Conservation (phyloP, 1,140 invertebrate species). For the Geopemphigus sp. region DNA sequence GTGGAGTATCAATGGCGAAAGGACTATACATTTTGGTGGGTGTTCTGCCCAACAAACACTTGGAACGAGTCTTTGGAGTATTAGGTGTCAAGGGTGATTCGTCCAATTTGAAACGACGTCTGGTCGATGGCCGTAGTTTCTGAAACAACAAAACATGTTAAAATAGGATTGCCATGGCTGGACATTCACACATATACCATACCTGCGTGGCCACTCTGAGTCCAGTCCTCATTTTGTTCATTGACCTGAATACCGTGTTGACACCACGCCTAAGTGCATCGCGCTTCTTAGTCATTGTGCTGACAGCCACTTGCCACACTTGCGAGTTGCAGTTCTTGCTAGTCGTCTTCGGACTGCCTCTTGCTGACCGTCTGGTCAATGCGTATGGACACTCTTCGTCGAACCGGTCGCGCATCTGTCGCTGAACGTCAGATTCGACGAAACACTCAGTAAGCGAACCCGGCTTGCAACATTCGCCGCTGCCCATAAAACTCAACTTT, state of each 20-base stretch:
- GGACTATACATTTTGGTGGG: constrained; percentile 67
- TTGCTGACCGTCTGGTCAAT: not conserved
- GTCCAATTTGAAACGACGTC: constrained; percentile 61
- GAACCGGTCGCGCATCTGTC: constrained; percentile 58
- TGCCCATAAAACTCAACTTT: constrained; percentile 11
- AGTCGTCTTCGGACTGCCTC: not conserved
- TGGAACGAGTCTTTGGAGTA: constrained; percentile 60
- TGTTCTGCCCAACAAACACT: constrained; percentile 61
- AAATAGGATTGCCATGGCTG: not conserved
- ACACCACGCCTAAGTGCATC: constrained; percentile 8
- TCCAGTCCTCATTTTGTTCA: constrained; percentile 33
- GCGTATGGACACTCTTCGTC: constrained; percentile 55
- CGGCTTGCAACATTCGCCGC: not conserved
- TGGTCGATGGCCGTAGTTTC: constrained; percentile 62
- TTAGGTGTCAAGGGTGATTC: constrained; percentile 60
- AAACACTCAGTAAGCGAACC: not conserved
- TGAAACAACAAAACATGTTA: constrained; percentile 51
- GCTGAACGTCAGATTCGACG: constrained; percentile 52
- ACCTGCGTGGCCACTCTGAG: constrained; percentile 27
- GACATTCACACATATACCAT: not conserved
- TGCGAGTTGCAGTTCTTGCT: constrained; percentile 23
- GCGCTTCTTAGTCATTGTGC: constrained; percentile 8
- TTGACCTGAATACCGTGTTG: constrained; percentile 18
- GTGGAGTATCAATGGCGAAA: constrained; percentile 64
- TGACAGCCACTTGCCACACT: constrained; percentile 30